These are phyloP conservation scores for Pinctada fucata DNA, from an alignment of 2,888 invertebrate genomes.

Conservation along the genomic window DNA sequence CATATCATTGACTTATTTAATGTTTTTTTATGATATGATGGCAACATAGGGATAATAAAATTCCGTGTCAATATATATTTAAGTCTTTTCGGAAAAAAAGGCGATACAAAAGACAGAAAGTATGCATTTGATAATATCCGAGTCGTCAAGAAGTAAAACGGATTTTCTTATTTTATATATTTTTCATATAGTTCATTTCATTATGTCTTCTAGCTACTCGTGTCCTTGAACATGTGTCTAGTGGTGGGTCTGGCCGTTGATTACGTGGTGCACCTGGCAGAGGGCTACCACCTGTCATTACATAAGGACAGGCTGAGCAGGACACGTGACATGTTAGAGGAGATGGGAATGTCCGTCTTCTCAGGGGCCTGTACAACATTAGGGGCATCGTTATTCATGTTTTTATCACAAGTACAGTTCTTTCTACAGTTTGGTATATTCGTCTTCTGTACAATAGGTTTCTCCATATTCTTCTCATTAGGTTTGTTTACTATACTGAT, in stretches of 20 bases:
- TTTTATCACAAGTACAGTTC: constrained; percentile 66
- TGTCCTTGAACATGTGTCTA: constrained; percentile 61
- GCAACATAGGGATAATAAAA: not conserved
- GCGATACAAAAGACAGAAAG: no score
- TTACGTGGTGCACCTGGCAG: constrained; percentile 66
- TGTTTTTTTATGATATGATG: not conserved
- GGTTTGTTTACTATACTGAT: constrained; percentile 63
- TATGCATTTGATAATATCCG: no score
- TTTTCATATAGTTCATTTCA: not conserved
- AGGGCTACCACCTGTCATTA: constrained; percentile 59
- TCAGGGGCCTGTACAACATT: constrained; percentile 70
- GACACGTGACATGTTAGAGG: constrained; percentile 58
- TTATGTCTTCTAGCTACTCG: constrained; percentile 51
- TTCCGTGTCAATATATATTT: no score
- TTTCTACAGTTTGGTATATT: constrained; percentile 71
- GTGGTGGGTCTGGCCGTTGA: constrained; percentile 65
- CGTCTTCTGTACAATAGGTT: constrained; percentile 68
- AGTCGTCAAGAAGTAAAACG: no score
- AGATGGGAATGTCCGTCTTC: constrained; percentile 68
- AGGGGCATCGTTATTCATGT: constrained; percentile 67
- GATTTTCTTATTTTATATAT: no score
- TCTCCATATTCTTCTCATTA: constrained; percentile 66
- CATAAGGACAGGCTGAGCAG: constrained; percentile 51
- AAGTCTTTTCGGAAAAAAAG: no score
- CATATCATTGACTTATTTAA: not conserved